These are phyloP conservation scores for Acomys russatus DNA, from an alignment of 2,797 vertebrate species.

Conservation along the genomic window DNA sequence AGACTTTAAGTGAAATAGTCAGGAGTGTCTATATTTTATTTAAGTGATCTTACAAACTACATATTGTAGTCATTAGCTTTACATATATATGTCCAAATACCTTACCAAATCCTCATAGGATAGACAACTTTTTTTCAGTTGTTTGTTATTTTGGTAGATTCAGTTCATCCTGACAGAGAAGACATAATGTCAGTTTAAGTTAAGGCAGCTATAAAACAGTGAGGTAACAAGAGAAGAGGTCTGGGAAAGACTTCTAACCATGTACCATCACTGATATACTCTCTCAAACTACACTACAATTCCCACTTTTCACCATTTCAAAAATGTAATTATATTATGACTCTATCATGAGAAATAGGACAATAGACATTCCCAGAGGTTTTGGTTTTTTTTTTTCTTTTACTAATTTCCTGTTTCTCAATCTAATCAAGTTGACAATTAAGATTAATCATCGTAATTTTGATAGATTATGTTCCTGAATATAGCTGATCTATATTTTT, in stretches of 20 bases:
- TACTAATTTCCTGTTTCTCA: background rate
- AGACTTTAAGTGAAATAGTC: background rate
- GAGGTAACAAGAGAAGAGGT: background rate
- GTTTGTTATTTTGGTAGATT: background rate
- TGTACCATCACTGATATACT: too few relatives aligned
- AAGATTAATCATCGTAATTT: background rate
- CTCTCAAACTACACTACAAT: too few relatives aligned
- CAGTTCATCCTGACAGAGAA: background rate
- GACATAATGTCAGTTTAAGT: background rate
- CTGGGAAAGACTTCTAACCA: background rate
- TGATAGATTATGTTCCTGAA: background rate
- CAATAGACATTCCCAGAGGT: background rate
- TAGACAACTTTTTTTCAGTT: background rate
- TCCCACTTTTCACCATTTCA: background rate
- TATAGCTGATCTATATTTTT: background rate
- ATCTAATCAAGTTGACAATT: background rate
- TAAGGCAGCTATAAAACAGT: background rate
- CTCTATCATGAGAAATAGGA: background rate
- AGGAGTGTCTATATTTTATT: background rate
- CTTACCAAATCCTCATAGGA: background rate
- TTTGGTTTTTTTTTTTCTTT: background rate
- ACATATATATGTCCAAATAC: too few relatives aligned
- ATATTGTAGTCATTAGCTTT: background rate
- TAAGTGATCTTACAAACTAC: background rate
- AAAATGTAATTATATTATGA: background rate